Base-by-base conservation (phyloP, 2,113 vertebrate species). In the Pipra filicauda region DNA sequence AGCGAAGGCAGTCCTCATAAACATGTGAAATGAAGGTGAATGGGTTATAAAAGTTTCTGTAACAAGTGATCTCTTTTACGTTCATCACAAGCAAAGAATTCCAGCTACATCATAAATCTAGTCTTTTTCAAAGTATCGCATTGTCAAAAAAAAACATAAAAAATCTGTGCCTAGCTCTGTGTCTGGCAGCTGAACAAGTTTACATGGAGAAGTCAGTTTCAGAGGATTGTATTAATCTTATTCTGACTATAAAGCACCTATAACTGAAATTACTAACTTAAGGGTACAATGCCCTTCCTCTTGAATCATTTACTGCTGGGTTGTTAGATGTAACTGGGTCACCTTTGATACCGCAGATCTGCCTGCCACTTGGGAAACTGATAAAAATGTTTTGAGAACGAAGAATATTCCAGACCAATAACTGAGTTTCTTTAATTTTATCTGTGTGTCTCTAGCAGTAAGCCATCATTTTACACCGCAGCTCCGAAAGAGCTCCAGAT, bases 41-140 rank as follows among this genome's bases (percentile, higher is more conserved):
- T 73, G 77, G 97, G 97, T 97, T 98, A 97, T 98, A 98, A 98
- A 98, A 98, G 97, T 95, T 93, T 80, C 98, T 96, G 96, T 97
- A 98, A 96, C 97, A 96, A 98, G 92, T 85, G 93, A 97, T 97
- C 97, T 97, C 94, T 96, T 97, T 97, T 97, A 95, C 96, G 73
- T 97, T 97, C 97, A 97, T 98, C 97, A 93, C 89, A 93, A 95
- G 96, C 95, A 96, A 98, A 95, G 97, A 98, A 98, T 98, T 97
- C 95, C 96, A 97, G 96, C 95, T 95, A 96, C 95, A 97, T 96
- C 97, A 97, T 98, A 98, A 98, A 98, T 97, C 97, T 91, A 95
- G 82, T 94, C 91, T 96, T 98, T 98, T 98, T 96, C 97, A 97
- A 97, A 96, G 96, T 88, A 95, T 89, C 3, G 27, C 96, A 97